These are phyloP conservation scores for Micrasema longulum DNA, from an alignment of 1,140 invertebrate genomes.

Conservation along the genomic window DNA sequence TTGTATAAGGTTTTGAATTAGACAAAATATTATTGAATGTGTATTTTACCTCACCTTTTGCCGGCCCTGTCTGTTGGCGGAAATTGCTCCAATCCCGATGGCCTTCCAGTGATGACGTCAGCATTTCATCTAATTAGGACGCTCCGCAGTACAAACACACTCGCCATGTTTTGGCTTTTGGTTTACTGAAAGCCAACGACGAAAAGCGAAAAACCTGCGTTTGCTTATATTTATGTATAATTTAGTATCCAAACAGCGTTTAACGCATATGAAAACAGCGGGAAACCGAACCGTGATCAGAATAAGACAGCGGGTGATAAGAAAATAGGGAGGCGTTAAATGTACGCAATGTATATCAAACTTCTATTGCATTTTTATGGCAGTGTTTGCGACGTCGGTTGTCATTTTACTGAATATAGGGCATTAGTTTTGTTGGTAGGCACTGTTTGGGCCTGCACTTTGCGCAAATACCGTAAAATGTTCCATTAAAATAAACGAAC, in stretches of 20 bases:
- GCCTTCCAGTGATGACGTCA: constrained; percentile 25
- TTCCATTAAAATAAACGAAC: too few species aligned
- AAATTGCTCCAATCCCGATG: constrained; percentile 28
- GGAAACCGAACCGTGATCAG: not conserved
- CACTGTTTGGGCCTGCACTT: too few species aligned
- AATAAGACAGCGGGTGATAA: constrained; percentile 20
- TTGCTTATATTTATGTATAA: too few species aligned
- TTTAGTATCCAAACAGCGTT: too few species aligned
- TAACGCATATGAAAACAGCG: too few species aligned
- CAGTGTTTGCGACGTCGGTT: constrained; percentile 14
- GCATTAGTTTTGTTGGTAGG: not conserved
- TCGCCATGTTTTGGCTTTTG: not conserved
- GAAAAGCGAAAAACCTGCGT: too few species aligned
- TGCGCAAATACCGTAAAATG: too few species aligned
- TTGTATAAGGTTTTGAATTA: too few species aligned
- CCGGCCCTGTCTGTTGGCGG: constrained; percentile 7
- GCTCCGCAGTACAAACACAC: constrained; percentile 17
- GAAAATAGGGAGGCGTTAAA: too few species aligned
- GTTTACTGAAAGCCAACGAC: not conserved
- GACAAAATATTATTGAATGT: too few species aligned
- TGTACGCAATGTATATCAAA: not conserved
- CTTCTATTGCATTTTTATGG: constrained; percentile 1
- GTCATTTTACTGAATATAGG: not conserved
- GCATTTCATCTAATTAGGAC: constrained; percentile 35
- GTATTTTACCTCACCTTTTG: too few species aligned